phyloP scores from a whole-genome alignment of 2,888 invertebrate genomes.

The Stegophylla sp. region DNA sequence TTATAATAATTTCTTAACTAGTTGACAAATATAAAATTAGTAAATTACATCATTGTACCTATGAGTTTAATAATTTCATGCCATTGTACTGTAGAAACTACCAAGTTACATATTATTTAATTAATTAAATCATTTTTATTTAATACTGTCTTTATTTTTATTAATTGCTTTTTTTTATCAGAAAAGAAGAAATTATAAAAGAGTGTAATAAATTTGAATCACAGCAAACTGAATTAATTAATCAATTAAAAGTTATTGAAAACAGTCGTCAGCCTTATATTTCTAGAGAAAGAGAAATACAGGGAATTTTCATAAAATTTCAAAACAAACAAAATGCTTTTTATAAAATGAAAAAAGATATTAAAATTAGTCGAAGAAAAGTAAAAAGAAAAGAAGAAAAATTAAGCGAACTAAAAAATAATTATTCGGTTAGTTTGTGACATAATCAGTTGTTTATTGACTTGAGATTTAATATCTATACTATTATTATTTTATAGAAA shows the following conservation, averaged over 20 bases:
- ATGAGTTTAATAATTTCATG: too few relatives aligned
- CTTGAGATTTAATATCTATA: not conserved
- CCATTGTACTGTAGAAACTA: too few relatives aligned
- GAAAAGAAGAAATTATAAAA: constrained; percentile 30
- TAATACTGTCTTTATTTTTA: not conserved
- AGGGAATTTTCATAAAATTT: constrained; percentile 23
- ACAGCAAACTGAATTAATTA: constrained; percentile 66
- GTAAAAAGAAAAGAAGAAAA: constrained; percentile 26
- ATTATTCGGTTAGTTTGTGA: constrained; percentile 23
- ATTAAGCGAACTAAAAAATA: not conserved
- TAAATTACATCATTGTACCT: too few relatives aligned
- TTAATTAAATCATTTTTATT: not conserved
- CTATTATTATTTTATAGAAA: constrained; percentile 8
- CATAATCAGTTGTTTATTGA: not conserved
- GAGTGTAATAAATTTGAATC: constrained; percentile 23
- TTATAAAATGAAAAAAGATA: constrained; percentile 40
- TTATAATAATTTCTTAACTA: too few relatives aligned
- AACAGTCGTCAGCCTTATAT: constrained; percentile 68
- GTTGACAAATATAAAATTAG: too few relatives aligned
- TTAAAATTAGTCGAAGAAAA: constrained; percentile 7
- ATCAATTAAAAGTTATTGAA: constrained; percentile 69
- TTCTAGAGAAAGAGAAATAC: constrained; percentile 22
- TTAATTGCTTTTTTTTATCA: not conserved
- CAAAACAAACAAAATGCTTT: constrained; percentile 32
- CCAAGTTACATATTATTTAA: not conserved